Base-by-base conservation (phyloP, 2,113 vertebrate species). In the Psephotus haematonotus region DNA sequence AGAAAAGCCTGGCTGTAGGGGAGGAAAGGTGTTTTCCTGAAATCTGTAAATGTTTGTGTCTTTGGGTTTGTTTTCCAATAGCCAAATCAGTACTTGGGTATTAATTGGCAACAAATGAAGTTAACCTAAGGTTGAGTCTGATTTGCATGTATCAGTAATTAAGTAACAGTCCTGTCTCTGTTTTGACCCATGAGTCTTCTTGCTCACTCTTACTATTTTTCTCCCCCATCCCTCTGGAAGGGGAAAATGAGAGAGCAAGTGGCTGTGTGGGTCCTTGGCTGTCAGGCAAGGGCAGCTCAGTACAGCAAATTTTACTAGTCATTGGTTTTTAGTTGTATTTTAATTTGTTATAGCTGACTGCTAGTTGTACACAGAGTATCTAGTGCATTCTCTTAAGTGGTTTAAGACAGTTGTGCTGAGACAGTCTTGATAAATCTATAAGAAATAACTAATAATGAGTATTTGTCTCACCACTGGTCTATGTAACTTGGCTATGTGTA, bases 381-480 rank as follows among this genome's bases (percentile, higher is more conserved):
- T 19, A 5, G 39, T 64, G 22, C 11, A 1, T 13, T 57, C 43
- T 64, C 33, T 24, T 27, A 13, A 19, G 59, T 33, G 52, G 4
- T 18, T 75, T 65, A 11, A 62, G 23, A 31, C 7, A 41, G 18
- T 37, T 69, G 50, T 82, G 43, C 37, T 41, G 72, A 50, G 15
- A 25, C 9, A 24, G 12, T 43, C 3, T 53, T 84, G 7, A 29
- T 39, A 67, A 53, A 27, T 14, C 11, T 41, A 63, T 13, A 84
- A 10, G 22, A 60, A 53, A 25, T 27, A n/a, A 35, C 20, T 43
- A 23, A 2, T 46, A 27, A 13, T 0, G 7, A 60, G 6, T 19
- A 46, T 67, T 65, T 75, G 15, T 72, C 24, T 85, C 0, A 0
- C 22, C 9, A 3, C 7, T 17, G 12, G 5, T 87, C 29, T 67